Base-by-base conservation (phyloP, 2,888 invertebrate genomes). In the Dione juno region DNA sequence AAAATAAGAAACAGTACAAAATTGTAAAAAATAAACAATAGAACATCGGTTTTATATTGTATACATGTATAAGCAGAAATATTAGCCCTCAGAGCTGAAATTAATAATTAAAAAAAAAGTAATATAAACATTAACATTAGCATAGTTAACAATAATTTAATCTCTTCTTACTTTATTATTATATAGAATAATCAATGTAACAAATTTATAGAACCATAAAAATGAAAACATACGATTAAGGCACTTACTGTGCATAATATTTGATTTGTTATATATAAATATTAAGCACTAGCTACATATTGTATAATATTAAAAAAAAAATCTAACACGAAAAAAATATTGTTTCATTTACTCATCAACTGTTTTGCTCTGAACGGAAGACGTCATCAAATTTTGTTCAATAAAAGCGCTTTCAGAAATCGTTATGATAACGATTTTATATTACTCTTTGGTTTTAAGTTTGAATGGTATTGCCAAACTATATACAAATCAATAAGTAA, bases 131-230 rank as follows among this genome's bases (percentile, higher is more conserved):
- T 89, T 89, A 91, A 91, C 87, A 88, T 90, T 84, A 90, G 90
- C 85, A 88, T 89, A 91, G 87, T 92, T 91, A 93, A 92, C 92
- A 92, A 92, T 92, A 92, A 92, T 92, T 92, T 92, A 92, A 92
- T 92, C 91, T 92, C 90, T 85, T 89, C 89, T 89, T 89, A 85
- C 85, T 88, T 88, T 89, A 87, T 87, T 87, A 87, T 89, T 86
- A 83, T 85, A 85, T 80, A 76, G 83, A 83, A 82, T 84, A 89
- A 90, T 88, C 88, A 86, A 76, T 86, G 81, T 88, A 92, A 92
- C 90, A 91, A 84, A 83, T 84, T 77, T 86, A 89, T 88, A 91
- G 89, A 89, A 91, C 89, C 92, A 88, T 84, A 82, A 85, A 82
- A 81, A 83, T 84, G 82, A 84, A 85, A 88, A 88, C 82, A 89